Conservation (phyloP, 2,113 vertebrate species). For the Ramphastos sulfuratus region DNA sequence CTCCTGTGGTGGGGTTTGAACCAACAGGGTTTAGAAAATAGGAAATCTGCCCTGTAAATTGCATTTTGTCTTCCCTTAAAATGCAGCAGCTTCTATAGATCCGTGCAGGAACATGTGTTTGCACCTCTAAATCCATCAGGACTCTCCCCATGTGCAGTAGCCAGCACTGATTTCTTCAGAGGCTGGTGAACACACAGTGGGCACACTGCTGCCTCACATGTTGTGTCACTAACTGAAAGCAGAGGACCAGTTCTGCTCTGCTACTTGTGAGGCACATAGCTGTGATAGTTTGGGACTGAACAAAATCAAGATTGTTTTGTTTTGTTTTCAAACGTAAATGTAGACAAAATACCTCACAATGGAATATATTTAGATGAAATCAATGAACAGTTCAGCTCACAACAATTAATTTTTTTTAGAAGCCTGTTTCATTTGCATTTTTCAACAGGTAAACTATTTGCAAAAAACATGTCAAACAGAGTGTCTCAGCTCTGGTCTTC, state of each 20-base stretch:
- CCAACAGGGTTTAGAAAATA: not conserved
- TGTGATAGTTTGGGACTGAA: not conserved
- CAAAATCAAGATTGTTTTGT: not conserved
- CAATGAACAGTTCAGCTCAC: not conserved
- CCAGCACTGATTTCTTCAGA: no score
- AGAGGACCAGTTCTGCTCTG: not conserved
- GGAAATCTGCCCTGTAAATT: not conserved
- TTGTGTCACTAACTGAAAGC: accelerated
- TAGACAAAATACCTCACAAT: not conserved
- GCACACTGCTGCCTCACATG: accelerated
- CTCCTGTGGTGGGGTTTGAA: not conserved
- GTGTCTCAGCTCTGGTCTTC: not conserved
- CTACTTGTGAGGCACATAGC: not conserved
- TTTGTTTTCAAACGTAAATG: not conserved
- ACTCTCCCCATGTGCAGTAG: not conserved
- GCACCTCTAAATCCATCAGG: not conserved
- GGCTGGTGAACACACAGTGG: not conserved
- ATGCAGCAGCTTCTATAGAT: not conserved
- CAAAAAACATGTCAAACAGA: not conserved
- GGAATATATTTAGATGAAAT: not conserved
- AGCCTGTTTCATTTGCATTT: not conserved
- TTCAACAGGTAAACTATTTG: not conserved
- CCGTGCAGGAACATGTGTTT: not conserved
- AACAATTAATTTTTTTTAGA: not conserved
- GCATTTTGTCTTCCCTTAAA: not conserved